Evolutionary conservation across 2,797 vertebrate species (phyloP).

Genomic region (Taeniopygia guttata): DNA sequence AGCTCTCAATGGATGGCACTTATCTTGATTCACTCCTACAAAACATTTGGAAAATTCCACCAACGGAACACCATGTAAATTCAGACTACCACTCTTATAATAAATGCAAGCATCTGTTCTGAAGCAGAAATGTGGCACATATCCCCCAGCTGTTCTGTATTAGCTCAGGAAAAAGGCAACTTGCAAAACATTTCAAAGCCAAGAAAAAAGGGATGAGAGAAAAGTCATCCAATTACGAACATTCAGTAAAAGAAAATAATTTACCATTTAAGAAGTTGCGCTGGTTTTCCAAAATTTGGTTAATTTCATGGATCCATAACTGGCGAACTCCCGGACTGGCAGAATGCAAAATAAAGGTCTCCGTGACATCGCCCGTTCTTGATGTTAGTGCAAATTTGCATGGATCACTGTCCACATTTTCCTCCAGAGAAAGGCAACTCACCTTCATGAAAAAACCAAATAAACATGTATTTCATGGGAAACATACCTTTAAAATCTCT

Average conservation of each 20-base stretch:
- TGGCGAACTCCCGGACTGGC: slow-evolving; percentile 91
- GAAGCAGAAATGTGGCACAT: background rate
- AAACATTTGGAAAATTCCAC: slow-evolving; percentile 56
- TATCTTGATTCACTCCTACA: slow-evolving; percentile 40
- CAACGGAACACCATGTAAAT: slow-evolving; percentile 35
- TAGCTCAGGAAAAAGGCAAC: slow-evolving; percentile 1
- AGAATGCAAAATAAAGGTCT: slow-evolving; percentile 92
- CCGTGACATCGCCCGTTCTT: slow-evolving; percentile 81
- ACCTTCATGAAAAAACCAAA: slow-evolving; percentile 72
- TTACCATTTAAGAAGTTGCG: slow-evolving; percentile 97
- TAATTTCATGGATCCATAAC: slow-evolving; percentile 96
- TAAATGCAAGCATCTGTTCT: slow-evolving; percentile 52
- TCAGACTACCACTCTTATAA: slow-evolving; percentile 1
- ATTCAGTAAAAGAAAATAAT: background rate
- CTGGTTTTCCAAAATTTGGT: slow-evolving; percentile 97
- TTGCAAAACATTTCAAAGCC: background rate
- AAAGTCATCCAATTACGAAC: background rate
- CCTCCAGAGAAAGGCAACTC: slow-evolving; percentile 93
- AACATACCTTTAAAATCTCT: background rate
- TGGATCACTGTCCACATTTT: slow-evolving; percentile 90
- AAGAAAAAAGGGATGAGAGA: slow-evolving; percentile 10
- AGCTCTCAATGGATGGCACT: background rate
- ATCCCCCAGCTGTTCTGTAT: slow-evolving; percentile 22
- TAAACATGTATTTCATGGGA: background rate
- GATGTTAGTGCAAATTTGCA: slow-evolving; percentile 95